Base-by-base conservation (phyloP, 2,113 vertebrate species). In the Phylloscopus trochilus region DNA sequence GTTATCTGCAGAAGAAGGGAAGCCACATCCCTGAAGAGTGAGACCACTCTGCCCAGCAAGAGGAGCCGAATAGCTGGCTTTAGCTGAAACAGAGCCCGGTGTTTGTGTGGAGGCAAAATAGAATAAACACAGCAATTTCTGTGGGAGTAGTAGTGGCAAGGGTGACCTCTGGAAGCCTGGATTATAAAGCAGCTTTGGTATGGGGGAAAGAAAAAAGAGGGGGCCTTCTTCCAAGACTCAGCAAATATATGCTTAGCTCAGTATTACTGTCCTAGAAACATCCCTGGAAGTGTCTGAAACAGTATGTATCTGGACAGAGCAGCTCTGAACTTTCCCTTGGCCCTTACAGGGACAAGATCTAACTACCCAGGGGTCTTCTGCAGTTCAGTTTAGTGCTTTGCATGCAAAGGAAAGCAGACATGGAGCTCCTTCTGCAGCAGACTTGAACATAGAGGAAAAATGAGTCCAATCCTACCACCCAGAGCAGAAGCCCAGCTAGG, bases 211-310 rank as follows among this genome's bases (percentile, higher is more conserved):
- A 60, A n/a, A 83, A 92, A 92, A 33, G 23, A 53, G 49, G 37
- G 31, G 37, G 31, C 64, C n/a, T 53, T 51, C 58, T 87, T 87
- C 78, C 55, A 89, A 15, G 6, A 3, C 24, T 21, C 47, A 74
- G 67, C 80, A 96, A 91, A 75, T 74, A 41, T 0, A 8, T 72
- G 78, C n/a, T 95, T 87, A 89, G 69, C 39, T 92, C 15, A 63
- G 62, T 46, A 20, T 80, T 80, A 17, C 58, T 89, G 75, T 70
- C 37, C 20, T 81, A 68, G 56, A 88, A 80, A 76, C 33, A 60
- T 90, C 73, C 28, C 62, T 89, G 53, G 44, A 85, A 83, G 83
- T 66, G n/a, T 75, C 72, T 44, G 44, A 84, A 84, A 77, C 68
- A 83, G 27, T 22, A 13, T 56, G 30, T 93, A 4, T 87, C 44